A percentile compares a stretch with the other conserved stretches of the same genome.
phyloP scores from a whole-genome alignment of 1,140 invertebrate genomes.

The Bombus pascuorum region DNA sequence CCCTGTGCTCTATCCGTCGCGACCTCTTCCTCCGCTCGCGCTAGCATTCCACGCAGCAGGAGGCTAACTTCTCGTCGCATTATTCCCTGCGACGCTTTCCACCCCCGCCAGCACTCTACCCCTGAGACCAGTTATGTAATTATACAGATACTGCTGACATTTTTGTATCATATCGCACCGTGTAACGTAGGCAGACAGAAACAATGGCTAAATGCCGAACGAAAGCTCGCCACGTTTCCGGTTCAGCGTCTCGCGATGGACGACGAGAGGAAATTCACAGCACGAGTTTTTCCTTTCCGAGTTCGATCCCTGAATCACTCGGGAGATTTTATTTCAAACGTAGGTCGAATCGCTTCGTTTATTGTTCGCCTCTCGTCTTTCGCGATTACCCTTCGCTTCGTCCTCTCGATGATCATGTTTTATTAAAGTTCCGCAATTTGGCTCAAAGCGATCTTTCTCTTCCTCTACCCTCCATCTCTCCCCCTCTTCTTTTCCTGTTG shows the following conservation, averaged over 20 bases:
- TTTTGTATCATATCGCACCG: conserved; percentile 75
- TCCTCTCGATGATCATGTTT: conserved; percentile 12
- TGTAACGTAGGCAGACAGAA: neutral
- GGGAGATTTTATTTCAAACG: neutral
- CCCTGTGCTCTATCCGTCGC: conserved; percentile 73
- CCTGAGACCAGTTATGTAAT: conserved; percentile 75
- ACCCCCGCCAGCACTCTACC: neutral
- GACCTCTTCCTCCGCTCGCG: conserved; percentile 56
- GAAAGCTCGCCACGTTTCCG: neutral
- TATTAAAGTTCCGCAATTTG: conserved; percentile 42
- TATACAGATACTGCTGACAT: conserved; percentile 77
- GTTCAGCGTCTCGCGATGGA: neutral
- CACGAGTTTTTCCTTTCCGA: neutral
- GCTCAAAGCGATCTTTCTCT: conserved; percentile 6
- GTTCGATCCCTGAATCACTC: neutral
- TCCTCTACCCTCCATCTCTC: neutral
- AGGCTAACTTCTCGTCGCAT: conserved; percentile 52
- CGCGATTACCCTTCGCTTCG: neutral
- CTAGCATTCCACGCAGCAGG: conserved; percentile 30
- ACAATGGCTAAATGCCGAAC: conserved; percentile 19
- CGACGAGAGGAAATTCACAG: neutral
- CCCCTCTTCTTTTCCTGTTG: neutral
- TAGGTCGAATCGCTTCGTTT: neutral
- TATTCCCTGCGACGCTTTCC: conserved; percentile 29
- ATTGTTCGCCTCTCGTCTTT: neutral